Conservation (phyloP, 2,888 invertebrate genomes). For the Andrena marginata region DNA sequence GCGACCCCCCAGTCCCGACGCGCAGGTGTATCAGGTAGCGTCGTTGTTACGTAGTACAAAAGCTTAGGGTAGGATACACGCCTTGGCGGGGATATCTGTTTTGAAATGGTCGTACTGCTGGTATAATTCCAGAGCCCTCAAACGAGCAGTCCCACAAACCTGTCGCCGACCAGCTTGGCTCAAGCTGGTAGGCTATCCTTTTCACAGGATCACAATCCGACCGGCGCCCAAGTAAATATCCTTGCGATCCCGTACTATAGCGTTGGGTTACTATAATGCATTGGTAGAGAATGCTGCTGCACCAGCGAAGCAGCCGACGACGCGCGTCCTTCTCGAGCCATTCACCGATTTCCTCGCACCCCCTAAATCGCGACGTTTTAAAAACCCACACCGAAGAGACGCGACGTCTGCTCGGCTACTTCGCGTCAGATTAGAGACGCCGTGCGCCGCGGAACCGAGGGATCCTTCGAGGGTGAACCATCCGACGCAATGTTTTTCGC, state of each 20-base stretch:
- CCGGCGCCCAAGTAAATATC: constrained; percentile 85
- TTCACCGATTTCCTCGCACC: background rate
- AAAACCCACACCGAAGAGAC: background rate
- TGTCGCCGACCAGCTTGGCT: constrained; percentile 89
- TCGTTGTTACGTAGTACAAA: constrained; percentile 29
- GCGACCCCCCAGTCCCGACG: background rate
- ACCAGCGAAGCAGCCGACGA: constrained; percentile 34
- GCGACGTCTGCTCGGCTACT: constrained; percentile 48
- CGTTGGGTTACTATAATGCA: constrained; percentile 36
- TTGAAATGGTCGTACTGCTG: constrained; percentile 75
- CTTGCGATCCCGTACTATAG: constrained; percentile 71
- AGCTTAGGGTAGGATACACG: constrained; percentile 36
- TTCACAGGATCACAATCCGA: constrained; percentile 84
- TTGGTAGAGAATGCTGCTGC: constrained; percentile 49
- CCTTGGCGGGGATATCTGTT: constrained; percentile 41
- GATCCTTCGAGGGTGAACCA: background rate
- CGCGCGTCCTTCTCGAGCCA: background rate
- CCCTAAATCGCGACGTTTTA: background rate
- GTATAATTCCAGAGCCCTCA: constrained; percentile 88
- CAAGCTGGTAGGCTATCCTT: constrained; percentile 85
- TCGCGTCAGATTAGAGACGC: constrained; percentile 43
- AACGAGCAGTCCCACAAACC: constrained; percentile 90
- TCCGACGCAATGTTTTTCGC: too few species aligned
- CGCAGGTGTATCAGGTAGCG: constrained; percentile 27
- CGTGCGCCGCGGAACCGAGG: constrained; percentile 41